phyloP scores from a whole-genome alignment of 2,797 vertebrate genomes.

The Eulemur coronatus region DNA sequence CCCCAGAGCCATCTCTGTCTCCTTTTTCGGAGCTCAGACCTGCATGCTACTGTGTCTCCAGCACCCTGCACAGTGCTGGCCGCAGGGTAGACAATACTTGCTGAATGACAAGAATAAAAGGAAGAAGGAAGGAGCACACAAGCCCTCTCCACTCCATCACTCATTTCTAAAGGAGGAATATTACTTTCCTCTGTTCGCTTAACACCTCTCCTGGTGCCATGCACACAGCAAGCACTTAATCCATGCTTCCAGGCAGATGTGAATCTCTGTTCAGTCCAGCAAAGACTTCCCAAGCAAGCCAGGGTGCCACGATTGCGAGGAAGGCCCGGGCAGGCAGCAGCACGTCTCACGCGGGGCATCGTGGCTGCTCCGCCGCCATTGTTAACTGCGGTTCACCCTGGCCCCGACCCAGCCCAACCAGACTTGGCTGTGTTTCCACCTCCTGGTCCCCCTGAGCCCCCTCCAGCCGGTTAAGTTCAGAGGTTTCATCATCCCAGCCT shows the following conservation, averaged over 20 bases:
- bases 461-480: not conserved
- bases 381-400: accelerated
- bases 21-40: not conserved
- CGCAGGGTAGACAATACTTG: not conserved
- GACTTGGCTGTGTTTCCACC: not conserved
- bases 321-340: not conserved
- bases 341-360: accelerated
- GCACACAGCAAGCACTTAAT: not conserved
- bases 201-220: not conserved
- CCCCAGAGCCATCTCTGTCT: not conserved
- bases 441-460: not conserved
- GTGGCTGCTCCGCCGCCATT: no score
- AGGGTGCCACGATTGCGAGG: accelerated
- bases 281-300: not conserved
- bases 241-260: not conserved
- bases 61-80: not conserved
- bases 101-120: not conserved
- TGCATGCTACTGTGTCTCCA: accelerated
- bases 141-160: not conserved
- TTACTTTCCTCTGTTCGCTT: not conserved
- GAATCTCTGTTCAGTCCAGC: not conserved
- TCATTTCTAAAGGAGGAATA: not conserved
- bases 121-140: not conserved
- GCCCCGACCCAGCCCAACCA: not conserved
- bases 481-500: not conserved